Conservation (phyloP, 2,888 invertebrate genomes). For the Luffia ferchaultella region DNA sequence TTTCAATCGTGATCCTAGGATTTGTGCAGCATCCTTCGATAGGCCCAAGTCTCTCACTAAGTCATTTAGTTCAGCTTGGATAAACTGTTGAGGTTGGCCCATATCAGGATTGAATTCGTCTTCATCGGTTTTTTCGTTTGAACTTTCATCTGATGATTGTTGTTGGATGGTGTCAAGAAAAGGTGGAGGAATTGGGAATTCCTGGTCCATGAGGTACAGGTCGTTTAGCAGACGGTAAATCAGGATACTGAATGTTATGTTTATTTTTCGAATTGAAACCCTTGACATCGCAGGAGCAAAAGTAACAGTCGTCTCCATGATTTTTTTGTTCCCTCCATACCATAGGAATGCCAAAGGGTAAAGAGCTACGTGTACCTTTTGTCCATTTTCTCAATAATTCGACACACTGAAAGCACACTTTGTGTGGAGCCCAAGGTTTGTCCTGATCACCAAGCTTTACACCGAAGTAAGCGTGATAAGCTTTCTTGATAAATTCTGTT, state of each 20-base stretch:
- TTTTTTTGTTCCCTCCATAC: no score
- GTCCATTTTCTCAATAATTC: no score
- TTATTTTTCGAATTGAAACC: no score
- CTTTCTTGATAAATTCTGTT: conserved; percentile 16
- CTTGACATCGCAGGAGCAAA: no score
- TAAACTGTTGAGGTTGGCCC: conserved; percentile 2
- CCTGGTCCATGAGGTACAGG: conserved; percentile 13
- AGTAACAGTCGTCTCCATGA: no score
- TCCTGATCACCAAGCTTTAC: conserved; percentile 16
- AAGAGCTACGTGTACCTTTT: no score
- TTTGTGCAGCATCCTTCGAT: conserved; percentile 13
- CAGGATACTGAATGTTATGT: no score
- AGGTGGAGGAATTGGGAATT: conserved; percentile 10
- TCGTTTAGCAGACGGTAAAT: no score
- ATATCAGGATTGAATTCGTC: conserved; percentile 1
- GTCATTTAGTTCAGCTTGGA: conserved; percentile 13
- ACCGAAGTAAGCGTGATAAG: no score
- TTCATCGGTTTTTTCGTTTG: conserved; percentile 1
- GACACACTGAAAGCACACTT: no score
- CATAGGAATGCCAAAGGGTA: no score
- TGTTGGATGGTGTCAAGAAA: background rate
- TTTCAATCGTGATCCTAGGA: conserved; percentile 16
- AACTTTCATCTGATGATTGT: background rate
- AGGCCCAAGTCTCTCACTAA: conserved; percentile 16
- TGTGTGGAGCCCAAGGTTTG: conserved; percentile 16